Evolutionary conservation across 2,888 invertebrate species (phyloP), one percentile per base, ranked within the genome.

Genomic region (Pardosa pseudoannulata): DNA sequence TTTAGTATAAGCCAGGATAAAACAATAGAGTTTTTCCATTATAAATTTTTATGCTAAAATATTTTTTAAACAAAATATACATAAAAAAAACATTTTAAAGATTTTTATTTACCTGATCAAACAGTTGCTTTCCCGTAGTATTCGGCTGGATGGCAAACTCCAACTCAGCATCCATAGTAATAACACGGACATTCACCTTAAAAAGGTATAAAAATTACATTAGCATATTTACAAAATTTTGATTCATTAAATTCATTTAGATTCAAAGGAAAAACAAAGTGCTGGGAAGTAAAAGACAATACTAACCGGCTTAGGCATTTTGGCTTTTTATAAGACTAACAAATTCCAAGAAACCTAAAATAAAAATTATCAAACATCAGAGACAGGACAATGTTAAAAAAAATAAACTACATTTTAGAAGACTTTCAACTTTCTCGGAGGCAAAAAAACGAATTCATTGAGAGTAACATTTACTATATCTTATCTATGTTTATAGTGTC

Each of bases 141-240:
- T 96, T 98, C 92, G 96, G 97, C 95, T 99, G 99, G 95, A 99
- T 99, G 93, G 98, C 98, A 94, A 99, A 99, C 95, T 99, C 99
- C 95, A 99, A 94, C 94, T 99, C 99, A 93, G 99, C 99, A 94
- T 99, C 99, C 98, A 99, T 99, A 92, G 99, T 99, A 93, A 98
- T 98, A 94, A 99, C 99, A 93, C 99, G 96, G 92, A 99, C 99
- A 94, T 99, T 99, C 94, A 99, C 96, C 97, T 97, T 27, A 11
- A 83, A 71, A 5, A n/a, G 23, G 3, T 19, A 6, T 93, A 88
- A 89, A 28, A 67, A 67, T 19, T 9, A 36, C 36, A 36, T 9
- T 36, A 0, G 41, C 67, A 74, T 0, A 72, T 27, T 9, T n/a
- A n/a, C n/a, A n/a, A n/a, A n/a, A n/a, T n/a, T n/a, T n/a, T n/a